Evolutionary conservation across 1,140 invertebrate species (phyloP), one percentile per base, ranked within the genome.

Genomic region (Hypothenemus hampei): DNA sequence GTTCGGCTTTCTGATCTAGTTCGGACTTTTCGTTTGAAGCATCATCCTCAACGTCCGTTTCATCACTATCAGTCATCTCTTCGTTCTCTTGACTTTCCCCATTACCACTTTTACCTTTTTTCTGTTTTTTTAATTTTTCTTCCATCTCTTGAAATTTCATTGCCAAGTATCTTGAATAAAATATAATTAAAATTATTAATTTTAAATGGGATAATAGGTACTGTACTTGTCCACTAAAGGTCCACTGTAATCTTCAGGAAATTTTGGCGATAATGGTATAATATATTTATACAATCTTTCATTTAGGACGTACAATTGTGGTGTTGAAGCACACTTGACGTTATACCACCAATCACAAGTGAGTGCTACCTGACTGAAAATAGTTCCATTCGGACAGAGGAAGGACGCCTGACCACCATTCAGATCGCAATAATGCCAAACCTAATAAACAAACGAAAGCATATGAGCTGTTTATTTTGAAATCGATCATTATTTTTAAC

Each of bases 321-420:
- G 72, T 0, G 89, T 91, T 2, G 85, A 80, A 18, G 84, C 80
- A 68, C 91, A 93, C 57, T 86, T 82, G 0, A 91, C 88, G 67
- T 91, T 93, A 71, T 91, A 93, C 91, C 90, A 93, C 91, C 90
- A 92, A 69, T 92, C 89, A 61, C 91, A 93, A 0, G 89, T 91
- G 0, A 90, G 71, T 1, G 81, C 82, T 1, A 86, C 84, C 77
- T 94, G 91, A 66, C 85, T 91, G 73, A 93, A 94, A 63, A 93
- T 87, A 3, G 91, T 94, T 15, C 90, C 89, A 65, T 93, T 93
- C 5, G 90, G 90, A 67, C 91, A 94, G 2, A 93, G 73, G 65
- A 93, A 94, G 1, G 89, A 91, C 4, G 90, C 87, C 73, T 93
- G 89, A 5, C 89, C 89, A 8, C 89, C 90, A 65, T 91, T 91